A percentile compares a stretch with the other conserved stretches of the same genome.
Evolutionary conservation across 2,113 vertebrate species (phyloP).

Genomic region (Malurus cyaneus): DNA sequence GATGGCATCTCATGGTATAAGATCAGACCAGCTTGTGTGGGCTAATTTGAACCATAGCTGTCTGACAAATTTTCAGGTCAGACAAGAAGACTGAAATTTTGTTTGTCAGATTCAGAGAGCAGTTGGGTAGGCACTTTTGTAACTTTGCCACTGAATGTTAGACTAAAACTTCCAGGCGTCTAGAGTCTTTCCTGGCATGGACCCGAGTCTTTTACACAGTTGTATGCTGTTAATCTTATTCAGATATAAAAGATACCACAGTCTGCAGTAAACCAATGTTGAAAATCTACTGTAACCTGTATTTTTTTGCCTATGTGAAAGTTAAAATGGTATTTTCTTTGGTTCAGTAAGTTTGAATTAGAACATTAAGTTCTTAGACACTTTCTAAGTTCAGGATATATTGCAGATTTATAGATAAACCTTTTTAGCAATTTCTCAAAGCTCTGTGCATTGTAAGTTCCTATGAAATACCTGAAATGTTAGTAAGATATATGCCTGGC

Average conservation of each 20-base stretch:
- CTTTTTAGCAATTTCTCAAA: neutral
- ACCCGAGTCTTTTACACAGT: neutral
- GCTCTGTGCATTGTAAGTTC: neutral
- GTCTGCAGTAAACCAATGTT: neutral
- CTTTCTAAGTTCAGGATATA: neutral
- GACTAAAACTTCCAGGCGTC: neutral
- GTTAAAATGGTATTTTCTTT: neutral
- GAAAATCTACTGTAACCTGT: neutral
- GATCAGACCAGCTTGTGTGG: neutral
- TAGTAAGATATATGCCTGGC: neutral
- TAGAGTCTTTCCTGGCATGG: neutral
- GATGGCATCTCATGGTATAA: accelerated
- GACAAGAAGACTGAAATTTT: neutral
- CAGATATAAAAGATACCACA: neutral
- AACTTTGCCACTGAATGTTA: neutral
- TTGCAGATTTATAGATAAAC: slow-evolving; percentile 8
- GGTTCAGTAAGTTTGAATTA: slow-evolving; percentile 11
- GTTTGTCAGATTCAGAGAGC: neutral
- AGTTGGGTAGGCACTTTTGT: neutral
- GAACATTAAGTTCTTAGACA: neutral
- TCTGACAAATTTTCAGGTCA: neutral
- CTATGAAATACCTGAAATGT: neutral
- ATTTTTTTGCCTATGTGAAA: neutral
- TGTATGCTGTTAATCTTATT: neutral
- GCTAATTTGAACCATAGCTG: neutral